Evolutionary conservation across 1,140 invertebrate species (phyloP), one percentile per base, ranked within the genome.

Genomic region (Drosophila sp.): DNA sequence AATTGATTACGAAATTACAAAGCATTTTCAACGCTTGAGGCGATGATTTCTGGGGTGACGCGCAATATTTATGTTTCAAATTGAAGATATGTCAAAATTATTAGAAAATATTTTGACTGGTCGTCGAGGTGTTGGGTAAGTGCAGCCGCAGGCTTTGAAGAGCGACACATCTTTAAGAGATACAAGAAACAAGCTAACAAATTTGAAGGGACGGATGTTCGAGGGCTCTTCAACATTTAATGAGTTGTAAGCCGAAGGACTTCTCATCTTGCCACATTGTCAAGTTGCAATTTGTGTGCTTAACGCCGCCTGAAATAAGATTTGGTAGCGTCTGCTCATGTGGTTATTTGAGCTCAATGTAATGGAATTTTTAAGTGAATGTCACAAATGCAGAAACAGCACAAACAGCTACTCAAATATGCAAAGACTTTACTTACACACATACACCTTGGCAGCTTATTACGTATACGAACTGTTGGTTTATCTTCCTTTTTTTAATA

Each of bases 321-420:
- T 78, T 77, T 18, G 9, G 8, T 27, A 34, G 32, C 56, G 45
- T 36, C 43, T 29, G 61, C 36, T 54, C 61, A 69, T 71, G 70
- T 76, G 80, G 82, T 89, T 89, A 89, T 89, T 80, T 71, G 66
- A 80, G 79, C 84, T 83, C 79, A 79, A 70, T 71, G 80, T 89
- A 89, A 89, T 89, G 83, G 83, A 89, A 89, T 89, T 89, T 89
- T 89, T 89, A 89, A 89, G 83, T 78, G 84, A 89, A 89, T 89
- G 84, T 89, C 83, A 89, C 79, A 80, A 78, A 83, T 74, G 70
- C 62, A 84, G 69, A 73, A 73, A 74, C 75, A 86, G 46, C 80
- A 72, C 72, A 77, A 46, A 71, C 65, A 89, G 79, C 83, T 89
- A 79, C 70, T 89, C 80, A 83, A 80, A 83, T 89, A 89, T 89